Conservation (phyloP, 2,113 vertebrate species). For the Uria aalge region DNA sequence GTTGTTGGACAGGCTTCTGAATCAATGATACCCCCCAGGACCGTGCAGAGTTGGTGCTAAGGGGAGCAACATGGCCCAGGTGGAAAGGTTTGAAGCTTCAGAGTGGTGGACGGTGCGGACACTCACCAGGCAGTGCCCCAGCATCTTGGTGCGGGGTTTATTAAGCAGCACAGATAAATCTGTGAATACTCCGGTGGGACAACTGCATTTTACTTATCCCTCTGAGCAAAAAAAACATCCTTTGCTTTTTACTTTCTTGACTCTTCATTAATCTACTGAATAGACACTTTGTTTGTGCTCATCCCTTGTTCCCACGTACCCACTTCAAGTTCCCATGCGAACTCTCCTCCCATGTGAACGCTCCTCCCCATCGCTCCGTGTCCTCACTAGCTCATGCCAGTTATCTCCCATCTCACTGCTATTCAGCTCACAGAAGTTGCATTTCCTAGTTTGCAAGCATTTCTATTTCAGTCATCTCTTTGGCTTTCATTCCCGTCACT, state of each 20-base stretch:
- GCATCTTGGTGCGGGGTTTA: background rate
- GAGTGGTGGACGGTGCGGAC: background rate
- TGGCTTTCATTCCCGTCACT: background rate
- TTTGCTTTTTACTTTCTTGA: background rate
- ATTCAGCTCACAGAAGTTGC: background rate
- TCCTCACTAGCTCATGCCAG: background rate
- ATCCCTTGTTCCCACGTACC: background rate
- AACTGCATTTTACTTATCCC: background rate
- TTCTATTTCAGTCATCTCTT: background rate
- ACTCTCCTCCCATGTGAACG: background rate
- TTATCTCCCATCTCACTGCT: background rate
- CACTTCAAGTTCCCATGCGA: background rate
- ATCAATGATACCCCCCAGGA: accelerated
- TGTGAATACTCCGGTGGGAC: background rate
- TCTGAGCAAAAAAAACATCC: background rate
- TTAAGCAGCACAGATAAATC: background rate
- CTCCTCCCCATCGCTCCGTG: background rate
- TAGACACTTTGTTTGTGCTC: background rate
- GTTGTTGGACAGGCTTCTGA: background rate
- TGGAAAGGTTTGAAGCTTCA: background rate
- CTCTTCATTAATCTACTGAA: background rate
- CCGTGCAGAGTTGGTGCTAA: background rate
- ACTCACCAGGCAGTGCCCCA: background rate
- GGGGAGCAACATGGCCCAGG: background rate
- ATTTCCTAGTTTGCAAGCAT: background rate